A percentile compares a stretch with the other conserved stretches of the same genome.
Evolutionary conservation across 2,888 invertebrate genomes (phyloP).

Genomic region (Phyllotreta striolata): DNA sequence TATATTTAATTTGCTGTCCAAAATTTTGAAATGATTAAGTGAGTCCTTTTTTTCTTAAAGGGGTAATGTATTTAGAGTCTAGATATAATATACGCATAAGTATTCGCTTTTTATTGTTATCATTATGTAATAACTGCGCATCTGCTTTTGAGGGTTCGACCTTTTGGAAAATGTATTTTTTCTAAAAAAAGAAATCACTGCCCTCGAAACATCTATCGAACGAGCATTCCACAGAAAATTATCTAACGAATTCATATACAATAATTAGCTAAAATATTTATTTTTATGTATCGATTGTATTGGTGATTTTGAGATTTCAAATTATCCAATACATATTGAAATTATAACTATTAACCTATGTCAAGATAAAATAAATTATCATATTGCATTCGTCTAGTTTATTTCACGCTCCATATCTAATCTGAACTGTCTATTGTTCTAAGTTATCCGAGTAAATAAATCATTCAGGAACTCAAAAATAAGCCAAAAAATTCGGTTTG

Average conservation of each 20-base stretch:
- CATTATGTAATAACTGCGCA: neutral
- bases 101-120: slow-evolving; percentile 12
- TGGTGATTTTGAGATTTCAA: slow-evolving; percentile 11
- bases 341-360: neutral
- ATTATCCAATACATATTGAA: neutral
- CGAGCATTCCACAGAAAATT: slow-evolving; percentile 29
- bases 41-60: slow-evolving; percentile 2
- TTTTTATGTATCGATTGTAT: slow-evolving; percentile 17
- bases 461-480: too few species aligned
- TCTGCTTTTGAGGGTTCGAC: slow-evolving; percentile 8
- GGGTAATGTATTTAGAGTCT: neutral
- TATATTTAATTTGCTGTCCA: neutral
- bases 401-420: neutral
- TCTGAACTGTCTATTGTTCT: too few species aligned
- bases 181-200: slow-evolving; percentile 28
- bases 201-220: slow-evolving; percentile 22
- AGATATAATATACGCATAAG: neutral
- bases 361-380: slow-evolving; percentile 10
- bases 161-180: slow-evolving; percentile 21
- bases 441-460: too few species aligned
- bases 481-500: neutral
- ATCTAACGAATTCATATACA: slow-evolving; percentile 33
- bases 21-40: neutral
- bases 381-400: neutral
- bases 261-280: slow-evolving; percentile 27